These are phyloP conservation scores for Diarsia dahlii DNA, from an alignment of 2,888 invertebrate species.

Conservation along the genomic window DNA sequence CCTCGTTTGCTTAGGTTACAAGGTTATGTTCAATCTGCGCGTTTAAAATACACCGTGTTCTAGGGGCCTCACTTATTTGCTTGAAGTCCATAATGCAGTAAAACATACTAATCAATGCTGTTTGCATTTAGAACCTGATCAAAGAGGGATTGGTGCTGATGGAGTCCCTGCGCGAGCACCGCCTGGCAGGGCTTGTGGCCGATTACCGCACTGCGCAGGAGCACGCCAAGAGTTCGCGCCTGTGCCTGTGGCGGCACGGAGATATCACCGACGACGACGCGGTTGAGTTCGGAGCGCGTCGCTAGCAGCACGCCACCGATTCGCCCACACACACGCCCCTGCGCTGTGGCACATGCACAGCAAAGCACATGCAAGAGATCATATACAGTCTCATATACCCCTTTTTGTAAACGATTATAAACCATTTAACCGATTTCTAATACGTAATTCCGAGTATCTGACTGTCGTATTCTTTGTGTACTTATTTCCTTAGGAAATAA, in stretches of 20 bases:
- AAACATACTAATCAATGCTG: constrained; percentile 5
- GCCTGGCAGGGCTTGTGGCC: constrained; percentile 94
- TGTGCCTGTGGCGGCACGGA: constrained; percentile 99
- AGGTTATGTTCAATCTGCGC: too few relatives aligned
- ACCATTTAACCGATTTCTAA: constrained; percentile 53
- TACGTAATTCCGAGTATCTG: constrained; percentile 47
- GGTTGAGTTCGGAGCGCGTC: constrained; percentile 87
- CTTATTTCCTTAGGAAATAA: constrained; percentile 49
- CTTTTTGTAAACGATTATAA: constrained; percentile 71
- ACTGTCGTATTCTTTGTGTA: constrained; percentile 38
- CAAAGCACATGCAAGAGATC: constrained; percentile 74
- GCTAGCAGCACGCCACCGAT: constrained; percentile 80
- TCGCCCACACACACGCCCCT: constrained; percentile 69
- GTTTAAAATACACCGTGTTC: too few relatives aligned
- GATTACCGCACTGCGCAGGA: constrained; percentile 97
- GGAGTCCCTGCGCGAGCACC: constrained; percentile 95
- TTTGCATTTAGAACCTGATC: constrained; percentile 92
- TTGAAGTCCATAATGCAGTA: not conserved
- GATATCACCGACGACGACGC: constrained; percentile 99
- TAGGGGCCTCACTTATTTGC: not conserved
- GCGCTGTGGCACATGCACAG: constrained; percentile 78
- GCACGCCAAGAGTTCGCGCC: constrained; percentile 95
- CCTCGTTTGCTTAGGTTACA: too few relatives aligned
- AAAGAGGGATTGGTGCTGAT: constrained; percentile 96
- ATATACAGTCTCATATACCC: constrained; percentile 75